phyloP scores from a whole-genome alignment of 2,113 vertebrate genomes.

The Xenopus borealis region DNA sequence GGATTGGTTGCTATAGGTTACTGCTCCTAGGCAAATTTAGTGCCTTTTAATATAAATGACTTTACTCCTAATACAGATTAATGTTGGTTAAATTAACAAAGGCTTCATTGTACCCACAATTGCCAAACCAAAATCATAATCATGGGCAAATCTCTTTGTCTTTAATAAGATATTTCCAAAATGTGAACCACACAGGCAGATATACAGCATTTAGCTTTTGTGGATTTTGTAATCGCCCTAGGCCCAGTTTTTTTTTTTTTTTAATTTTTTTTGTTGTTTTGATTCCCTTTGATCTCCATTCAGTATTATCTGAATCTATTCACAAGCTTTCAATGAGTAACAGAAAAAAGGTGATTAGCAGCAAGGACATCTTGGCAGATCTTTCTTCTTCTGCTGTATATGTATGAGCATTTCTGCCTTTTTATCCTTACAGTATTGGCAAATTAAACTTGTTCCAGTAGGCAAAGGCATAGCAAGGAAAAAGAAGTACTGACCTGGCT shows the following conservation, averaged over 20 bases:
- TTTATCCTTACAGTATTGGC: slow-evolving; percentile 24
- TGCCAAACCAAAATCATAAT: too few species aligned
- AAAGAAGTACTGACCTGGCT: slow-evolving; percentile 67
- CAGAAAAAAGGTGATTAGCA: slow-evolving; percentile 33
- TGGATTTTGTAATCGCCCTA: neutral
- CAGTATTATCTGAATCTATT: slow-evolving; percentile 26
- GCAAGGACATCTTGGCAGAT: slow-evolving; percentile 22
- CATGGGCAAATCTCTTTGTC: too few species aligned
- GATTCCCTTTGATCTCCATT: slow-evolving; percentile 24
- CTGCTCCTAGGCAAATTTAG: too few species aligned
- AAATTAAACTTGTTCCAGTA: slow-evolving; percentile 30
- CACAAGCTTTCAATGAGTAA: slow-evolving; percentile 44
- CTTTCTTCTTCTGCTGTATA: slow-evolving; percentile 4
- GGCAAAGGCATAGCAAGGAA: neutral
- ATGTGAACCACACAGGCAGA: neutral
- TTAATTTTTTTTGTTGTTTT: slow-evolving; percentile 8
- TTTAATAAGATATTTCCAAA: too few species aligned
- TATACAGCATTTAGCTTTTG: neutral
- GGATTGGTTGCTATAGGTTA: too few species aligned
- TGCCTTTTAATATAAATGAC: too few species aligned
- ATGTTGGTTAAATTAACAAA: too few species aligned
- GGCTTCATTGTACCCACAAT: too few species aligned
- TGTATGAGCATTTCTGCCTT: slow-evolving; percentile 5
- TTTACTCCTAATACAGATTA: too few species aligned
- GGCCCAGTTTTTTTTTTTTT: slow-evolving; percentile 15